Base-by-base conservation (phyloP, 2,113 vertebrate genomes). In the Oxygymnocypris stewartii region DNA sequence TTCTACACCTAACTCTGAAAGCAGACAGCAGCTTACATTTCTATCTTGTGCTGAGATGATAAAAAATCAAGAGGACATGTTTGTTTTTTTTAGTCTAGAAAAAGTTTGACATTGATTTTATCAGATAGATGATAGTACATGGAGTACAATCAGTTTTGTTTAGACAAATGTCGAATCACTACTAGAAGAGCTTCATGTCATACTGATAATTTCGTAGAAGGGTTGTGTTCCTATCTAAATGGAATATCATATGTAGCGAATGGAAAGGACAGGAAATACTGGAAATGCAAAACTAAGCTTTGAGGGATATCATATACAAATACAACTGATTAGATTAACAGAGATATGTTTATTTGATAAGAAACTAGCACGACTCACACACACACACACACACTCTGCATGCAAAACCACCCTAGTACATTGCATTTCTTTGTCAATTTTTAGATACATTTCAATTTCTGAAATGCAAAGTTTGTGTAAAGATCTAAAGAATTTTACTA, bases 231-330 rank as follows among this genome's bases (percentile, higher is more conserved):
- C 51, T 79, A 23, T 2, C 49, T 59, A 40, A 79, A 59, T 20
- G 54, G 31, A 16, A 78, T 35, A n/a, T 10, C 10, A 59, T 16
- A 10, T 51, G 23, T 47, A 14, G 47, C 42, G 14, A 25, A 75
- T 47, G 9, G 8, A 28, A 18, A 37, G 28, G 44, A 82, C 63
- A 82, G 65, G 80, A 82, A 82, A 71, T 71, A 51, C 80, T 71
- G 80, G 80, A 71, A 82, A 82, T 71, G 63, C 44, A 82, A 82
- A 82, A 35, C 44, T 35, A 65, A 49, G 81, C 44, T 51, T 12
- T 4, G 63, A 76, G 71, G n/a, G 31, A 71, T 7, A 67, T 16
- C 0, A 12, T 10, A 88, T 85, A 77, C 78, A 81, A 75, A 82
- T 82, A 14, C 4, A 3, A 4, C 31, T 63, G 65, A 47, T 75